These are phyloP conservation scores for Apotomis capreana DNA, from an alignment of 2,888 invertebrate species.

Conservation along the genomic window DNA sequence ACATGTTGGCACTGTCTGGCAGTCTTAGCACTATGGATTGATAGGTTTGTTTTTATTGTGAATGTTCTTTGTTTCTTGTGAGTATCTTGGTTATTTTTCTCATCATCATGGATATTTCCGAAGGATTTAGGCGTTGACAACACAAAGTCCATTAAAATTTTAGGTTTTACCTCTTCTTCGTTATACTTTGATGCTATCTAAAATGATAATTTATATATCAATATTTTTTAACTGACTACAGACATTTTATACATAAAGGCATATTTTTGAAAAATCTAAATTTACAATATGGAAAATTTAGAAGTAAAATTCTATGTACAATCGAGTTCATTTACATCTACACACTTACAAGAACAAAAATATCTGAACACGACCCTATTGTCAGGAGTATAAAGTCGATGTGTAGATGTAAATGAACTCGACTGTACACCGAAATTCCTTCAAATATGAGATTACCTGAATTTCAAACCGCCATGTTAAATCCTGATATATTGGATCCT, in stretches of 20 bases:
- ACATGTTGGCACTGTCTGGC: slow-evolving; percentile 74
- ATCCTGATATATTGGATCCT: slow-evolving; percentile 70
- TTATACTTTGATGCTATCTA: slow-evolving; percentile 69
- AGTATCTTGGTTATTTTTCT: slow-evolving; percentile 35
- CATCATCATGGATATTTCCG: slow-evolving; percentile 53
- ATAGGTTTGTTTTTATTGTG: slow-evolving; percentile 56
- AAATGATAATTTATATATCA: slow-evolving; percentile 34
- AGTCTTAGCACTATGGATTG: slow-evolving; percentile 69
- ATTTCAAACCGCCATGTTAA: slow-evolving; percentile 77
- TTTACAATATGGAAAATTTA: background rate
- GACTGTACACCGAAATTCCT: too few species aligned
- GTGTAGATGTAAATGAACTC: too few species aligned
- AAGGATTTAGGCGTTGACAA: slow-evolving; percentile 66
- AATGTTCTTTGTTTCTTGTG: slow-evolving; percentile 46
- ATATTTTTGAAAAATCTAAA: too few species aligned
- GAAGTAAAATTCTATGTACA: too few species aligned
- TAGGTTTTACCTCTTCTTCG: slow-evolving; percentile 66
- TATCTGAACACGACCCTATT: too few species aligned
- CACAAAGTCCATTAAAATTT: slow-evolving; percentile 71
- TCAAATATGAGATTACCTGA: slow-evolving; percentile 57
- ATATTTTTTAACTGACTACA: too few species aligned
- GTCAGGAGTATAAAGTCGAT: too few species aligned
- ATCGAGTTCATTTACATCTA: too few species aligned
- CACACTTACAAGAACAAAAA: too few species aligned
- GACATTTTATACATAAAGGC: too few species aligned